Conservation (phyloP, 2,888 invertebrate genomes). For the Drosophila hawaiiensis region DNA sequence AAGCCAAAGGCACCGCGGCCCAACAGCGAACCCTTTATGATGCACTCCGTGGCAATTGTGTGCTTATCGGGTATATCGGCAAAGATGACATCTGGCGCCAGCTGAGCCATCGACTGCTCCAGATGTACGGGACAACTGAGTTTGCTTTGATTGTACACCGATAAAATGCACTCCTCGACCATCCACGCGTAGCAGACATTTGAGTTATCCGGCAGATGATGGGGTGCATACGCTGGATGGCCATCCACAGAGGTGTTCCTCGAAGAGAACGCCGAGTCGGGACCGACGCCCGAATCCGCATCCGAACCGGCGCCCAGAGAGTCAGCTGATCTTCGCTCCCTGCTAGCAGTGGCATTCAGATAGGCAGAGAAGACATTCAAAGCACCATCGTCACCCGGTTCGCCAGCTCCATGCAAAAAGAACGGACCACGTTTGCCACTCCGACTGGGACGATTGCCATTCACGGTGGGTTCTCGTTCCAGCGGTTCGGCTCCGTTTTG, state of each 20-base stretch:
- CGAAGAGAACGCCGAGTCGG: constrained; percentile 92
- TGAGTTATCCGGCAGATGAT: constrained; percentile 82
- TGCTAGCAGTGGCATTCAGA: constrained; percentile 77
- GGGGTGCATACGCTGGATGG: constrained; percentile 86
- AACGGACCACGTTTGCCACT: constrained; percentile 66
- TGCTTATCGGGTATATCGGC: constrained; percentile 94
- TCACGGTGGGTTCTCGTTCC: constrained; percentile 53
- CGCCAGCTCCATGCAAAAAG: constrained; percentile 68
- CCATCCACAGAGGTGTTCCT: constrained; percentile 94
- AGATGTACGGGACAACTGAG: constrained; percentile 93
- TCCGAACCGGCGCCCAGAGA: constrained; percentile 89
- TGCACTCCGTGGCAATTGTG: constrained; percentile 92
- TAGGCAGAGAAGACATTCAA: constrained; percentile 82
- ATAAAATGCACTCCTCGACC: constrained; percentile 97
- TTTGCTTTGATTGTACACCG: constrained; percentile 90
- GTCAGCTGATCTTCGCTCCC: constrained; percentile 77
- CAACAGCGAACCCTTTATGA: constrained; percentile 91
- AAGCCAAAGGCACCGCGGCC: constrained; percentile 99
- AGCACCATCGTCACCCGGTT: constrained; percentile 73
- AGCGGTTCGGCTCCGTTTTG: constrained; percentile 78
- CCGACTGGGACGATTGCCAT: constrained; percentile 67
- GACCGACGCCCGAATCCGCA: constrained; percentile 95
- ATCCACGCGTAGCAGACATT: constrained; percentile 92
- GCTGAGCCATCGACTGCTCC: constrained; percentile 89
- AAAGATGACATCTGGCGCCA: constrained; percentile 98